Evolutionary conservation across 2,797 vertebrate species (phyloP).

Genomic region (Squalus acanthias): DNA sequence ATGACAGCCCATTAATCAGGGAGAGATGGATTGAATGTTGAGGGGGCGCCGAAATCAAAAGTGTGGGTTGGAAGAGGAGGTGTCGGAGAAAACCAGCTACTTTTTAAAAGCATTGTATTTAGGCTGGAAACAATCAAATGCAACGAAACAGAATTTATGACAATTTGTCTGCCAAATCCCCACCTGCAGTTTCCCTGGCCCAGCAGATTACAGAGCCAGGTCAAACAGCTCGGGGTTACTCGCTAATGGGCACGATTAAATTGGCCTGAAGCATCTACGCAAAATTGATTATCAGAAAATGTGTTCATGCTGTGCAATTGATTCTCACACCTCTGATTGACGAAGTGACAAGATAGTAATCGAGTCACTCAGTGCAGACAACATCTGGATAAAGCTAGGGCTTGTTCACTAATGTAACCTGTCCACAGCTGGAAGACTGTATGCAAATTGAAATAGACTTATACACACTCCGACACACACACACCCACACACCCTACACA

Average conservation of each 20-base stretch:
- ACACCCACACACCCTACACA: neutral
- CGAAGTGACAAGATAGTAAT: neutral
- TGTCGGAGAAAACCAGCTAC: neutral
- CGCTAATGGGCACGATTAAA: neutral
- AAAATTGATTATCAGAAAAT: too few species aligned
- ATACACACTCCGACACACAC: neutral
- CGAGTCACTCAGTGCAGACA: neutral
- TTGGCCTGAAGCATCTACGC: neutral
- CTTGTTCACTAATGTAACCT: neutral
- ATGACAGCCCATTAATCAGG: neutral
- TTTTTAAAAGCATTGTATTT: neutral
- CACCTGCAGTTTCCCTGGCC: neutral
- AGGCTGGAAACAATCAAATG: neutral
- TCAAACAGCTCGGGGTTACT: neutral
- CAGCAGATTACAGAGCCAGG: neutral
- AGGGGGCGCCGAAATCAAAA: too few species aligned
- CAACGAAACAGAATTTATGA: neutral
- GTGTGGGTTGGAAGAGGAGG: neutral
- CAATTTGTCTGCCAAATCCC: neutral
- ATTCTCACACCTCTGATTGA: neutral
- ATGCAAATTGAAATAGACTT: neutral
- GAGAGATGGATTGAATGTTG: too few species aligned
- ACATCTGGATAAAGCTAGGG: neutral
- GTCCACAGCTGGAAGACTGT: neutral
- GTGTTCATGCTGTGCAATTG: neutral